These are phyloP conservation scores for Urocyon cinereoargenteus DNA, from an alignment of 2,797 vertebrate genomes.

Conservation along the genomic window DNA sequence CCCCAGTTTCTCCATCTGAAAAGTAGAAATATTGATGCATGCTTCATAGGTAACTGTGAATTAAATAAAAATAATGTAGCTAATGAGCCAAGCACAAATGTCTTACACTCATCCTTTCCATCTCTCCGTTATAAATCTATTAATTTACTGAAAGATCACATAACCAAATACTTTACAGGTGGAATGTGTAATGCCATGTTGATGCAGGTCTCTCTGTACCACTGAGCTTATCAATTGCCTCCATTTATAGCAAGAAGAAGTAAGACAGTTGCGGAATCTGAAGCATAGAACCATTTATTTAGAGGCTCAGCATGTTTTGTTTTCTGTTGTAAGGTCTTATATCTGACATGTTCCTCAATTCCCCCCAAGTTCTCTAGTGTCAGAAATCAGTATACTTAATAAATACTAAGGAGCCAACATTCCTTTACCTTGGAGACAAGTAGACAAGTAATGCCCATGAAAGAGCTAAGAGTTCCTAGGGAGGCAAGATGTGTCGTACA, in stretches of 20 bases:
- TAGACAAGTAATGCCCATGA: background rate
- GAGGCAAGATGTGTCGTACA: background rate
- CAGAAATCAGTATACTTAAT: constrained; percentile 24
- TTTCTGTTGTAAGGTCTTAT: constrained; percentile 16
- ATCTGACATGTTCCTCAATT: background rate
- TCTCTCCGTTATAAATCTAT: background rate
- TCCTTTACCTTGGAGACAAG: constrained; percentile 2
- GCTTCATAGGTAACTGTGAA: background rate
- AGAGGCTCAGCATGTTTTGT: background rate
- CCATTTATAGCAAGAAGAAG: background rate
- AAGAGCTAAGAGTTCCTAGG: background rate
- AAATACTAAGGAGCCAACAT: background rate
- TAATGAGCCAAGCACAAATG: background rate
- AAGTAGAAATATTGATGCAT: background rate
- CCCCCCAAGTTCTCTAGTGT: constrained; percentile 11
- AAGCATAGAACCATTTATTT: constrained; percentile 29
- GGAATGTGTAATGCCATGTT: background rate
- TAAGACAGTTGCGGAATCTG: background rate
- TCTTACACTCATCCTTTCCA: background rate
- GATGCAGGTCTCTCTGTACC: background rate
- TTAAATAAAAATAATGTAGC: constrained; percentile 13
- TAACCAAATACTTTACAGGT: background rate
- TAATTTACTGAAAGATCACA: constrained; percentile 24
- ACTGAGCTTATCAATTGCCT: background rate
- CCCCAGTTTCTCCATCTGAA: constrained; percentile 36